Evolutionary conservation across 2,113 vertebrate genomes (phyloP).

Genomic region (Saguinus midas): DNA sequence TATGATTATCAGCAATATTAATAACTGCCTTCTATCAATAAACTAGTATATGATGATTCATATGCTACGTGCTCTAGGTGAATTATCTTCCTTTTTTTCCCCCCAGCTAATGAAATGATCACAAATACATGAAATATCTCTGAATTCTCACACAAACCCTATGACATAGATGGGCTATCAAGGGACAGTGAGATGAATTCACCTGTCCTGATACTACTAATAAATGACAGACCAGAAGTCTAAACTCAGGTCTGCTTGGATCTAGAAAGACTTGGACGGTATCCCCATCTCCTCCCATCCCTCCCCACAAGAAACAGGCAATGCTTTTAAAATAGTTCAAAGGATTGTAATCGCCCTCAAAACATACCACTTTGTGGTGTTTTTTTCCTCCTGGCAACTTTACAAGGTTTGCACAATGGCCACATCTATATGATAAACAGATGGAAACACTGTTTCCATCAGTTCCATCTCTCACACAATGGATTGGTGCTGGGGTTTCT

Average conservation of each 20-base stretch:
- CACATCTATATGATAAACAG: conserved; percentile 45
- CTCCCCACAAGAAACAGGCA: not conserved
- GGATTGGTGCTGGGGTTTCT: not conserved
- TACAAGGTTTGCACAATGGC: conserved; percentile 23
- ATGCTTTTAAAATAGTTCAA: conserved; percentile 43
- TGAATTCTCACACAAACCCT: not conserved
- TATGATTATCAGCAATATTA: not conserved
- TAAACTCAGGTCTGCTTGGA: not conserved
- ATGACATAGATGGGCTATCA: not conserved
- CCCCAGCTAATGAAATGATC: too few relatives aligned
- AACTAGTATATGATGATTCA: not conserved
- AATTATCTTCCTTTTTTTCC: not conserved
- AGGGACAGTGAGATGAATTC: not conserved
- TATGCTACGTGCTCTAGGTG: not conserved
- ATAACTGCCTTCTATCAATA: not conserved
- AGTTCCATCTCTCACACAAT: not conserved
- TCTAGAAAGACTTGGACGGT: conserved; percentile 7
- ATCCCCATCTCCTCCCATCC: not conserved
- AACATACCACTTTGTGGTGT: not conserved
- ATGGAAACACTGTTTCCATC: conserved; percentile 12
- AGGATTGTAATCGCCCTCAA: not conserved
- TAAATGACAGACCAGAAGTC: not conserved
- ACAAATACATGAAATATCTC: not conserved
- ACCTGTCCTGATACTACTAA: not conserved
- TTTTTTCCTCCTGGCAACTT: not conserved